These are phyloP conservation scores for Alca torda DNA, from an alignment of 2,797 vertebrate species.

Conservation along the genomic window DNA sequence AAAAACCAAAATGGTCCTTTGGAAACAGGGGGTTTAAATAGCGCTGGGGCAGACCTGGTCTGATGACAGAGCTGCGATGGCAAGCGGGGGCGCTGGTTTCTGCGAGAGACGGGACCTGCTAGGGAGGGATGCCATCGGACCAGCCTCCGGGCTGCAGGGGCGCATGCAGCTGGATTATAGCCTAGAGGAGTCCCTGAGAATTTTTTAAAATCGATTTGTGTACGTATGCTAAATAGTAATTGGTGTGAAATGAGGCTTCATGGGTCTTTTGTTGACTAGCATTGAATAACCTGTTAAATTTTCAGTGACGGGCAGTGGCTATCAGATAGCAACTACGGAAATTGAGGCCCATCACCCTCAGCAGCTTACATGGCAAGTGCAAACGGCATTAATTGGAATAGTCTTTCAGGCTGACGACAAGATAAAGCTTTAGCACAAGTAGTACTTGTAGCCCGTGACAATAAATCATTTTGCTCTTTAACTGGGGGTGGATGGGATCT, in stretches of 20 bases:
- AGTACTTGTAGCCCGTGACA: background rate
- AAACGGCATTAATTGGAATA: background rate
- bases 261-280: slow-evolving; percentile 32
- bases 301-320: background rate
- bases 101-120: rapidly evolving
- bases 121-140: background rate
- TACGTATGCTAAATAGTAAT: slow-evolving; percentile 25
- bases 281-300: slow-evolving; percentile 31
- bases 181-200: background rate
- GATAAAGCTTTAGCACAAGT: slow-evolving; percentile 8
- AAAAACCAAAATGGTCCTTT: background rate
- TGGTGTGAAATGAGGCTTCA: slow-evolving; percentile 42
- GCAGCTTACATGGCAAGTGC: background rate
- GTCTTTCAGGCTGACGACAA: slow-evolving; percentile 4
- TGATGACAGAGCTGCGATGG: background rate
- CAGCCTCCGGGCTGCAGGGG: background rate
- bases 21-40: background rate
- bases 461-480: background rate
- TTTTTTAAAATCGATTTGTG: background rate
- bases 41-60: rapidly evolving
- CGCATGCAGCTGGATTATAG: background rate
- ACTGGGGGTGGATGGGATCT: background rate
- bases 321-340: background rate
- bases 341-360: background rate
- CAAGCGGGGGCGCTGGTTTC: background rate